These are phyloP conservation scores for Caenorhabditis inopinata DNA, from an alignment of 1,140 invertebrate species.

Conservation along the genomic window DNA sequence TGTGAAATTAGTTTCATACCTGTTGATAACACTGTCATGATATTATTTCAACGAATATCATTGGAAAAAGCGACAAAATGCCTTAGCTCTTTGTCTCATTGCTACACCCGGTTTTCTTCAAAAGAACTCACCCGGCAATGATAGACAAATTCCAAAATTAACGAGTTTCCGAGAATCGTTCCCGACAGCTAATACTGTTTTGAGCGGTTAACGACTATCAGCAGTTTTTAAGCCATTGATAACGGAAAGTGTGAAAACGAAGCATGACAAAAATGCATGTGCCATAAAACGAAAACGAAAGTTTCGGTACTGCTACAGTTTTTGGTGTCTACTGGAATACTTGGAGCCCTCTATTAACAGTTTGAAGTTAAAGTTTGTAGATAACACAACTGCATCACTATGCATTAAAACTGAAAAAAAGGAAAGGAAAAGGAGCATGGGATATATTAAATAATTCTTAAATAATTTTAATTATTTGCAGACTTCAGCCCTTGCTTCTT, in stretches of 20 bases:
- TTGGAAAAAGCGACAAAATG: too few species aligned
- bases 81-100: too few species aligned
- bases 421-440: neutral
- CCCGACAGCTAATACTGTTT: neutral
- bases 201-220: neutral
- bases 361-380: too few species aligned
- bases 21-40: neutral
- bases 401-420: too few species aligned
- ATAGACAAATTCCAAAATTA: neutral
- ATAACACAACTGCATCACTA: too few species aligned
- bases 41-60: constrained; percentile 19
- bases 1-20: neutral
- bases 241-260: constrained; percentile 5
- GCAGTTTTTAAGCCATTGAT: neutral
- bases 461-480: too few species aligned
- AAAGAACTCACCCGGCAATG: neutral
- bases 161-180: constrained; percentile 26
- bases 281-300: neutral
- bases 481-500: too few species aligned
- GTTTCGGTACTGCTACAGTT: neutral
- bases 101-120: neutral
- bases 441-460: neutral
- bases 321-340: neutral
- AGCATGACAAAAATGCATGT: constrained; percentile 16
- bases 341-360: too few species aligned